These are phyloP conservation scores for Amiota mariae DNA, from an alignment of 2,888 invertebrate genomes.

Conservation along the genomic window DNA sequence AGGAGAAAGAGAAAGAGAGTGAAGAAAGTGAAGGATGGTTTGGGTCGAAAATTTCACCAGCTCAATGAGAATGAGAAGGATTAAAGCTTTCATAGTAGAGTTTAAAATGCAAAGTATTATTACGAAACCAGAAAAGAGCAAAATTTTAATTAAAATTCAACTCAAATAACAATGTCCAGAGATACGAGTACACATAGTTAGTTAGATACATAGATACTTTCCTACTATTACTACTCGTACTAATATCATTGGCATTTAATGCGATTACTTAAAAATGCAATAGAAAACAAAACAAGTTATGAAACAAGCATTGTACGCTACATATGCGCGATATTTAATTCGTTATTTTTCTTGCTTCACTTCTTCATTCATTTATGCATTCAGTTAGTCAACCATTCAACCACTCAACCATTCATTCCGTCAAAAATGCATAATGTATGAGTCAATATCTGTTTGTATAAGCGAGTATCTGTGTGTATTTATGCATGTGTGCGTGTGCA, in stretches of 20 bases:
- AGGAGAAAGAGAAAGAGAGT: too few relatives aligned
- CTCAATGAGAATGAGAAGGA: too few relatives aligned
- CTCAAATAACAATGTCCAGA: neutral
- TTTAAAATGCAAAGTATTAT: neutral
- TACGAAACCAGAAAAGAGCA: constrained; percentile 1
- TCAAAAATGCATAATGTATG: constrained; percentile 1
- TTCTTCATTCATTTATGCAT: too few relatives aligned
- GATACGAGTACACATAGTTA: neutral
- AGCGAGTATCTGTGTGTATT: too few relatives aligned
- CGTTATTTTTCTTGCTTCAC: too few relatives aligned
- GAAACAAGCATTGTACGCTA: neutral
- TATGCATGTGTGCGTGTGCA: neutral
- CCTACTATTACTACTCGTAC: too few relatives aligned
- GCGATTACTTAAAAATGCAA: neutral
- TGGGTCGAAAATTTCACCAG: too few relatives aligned
- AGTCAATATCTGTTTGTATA: neutral
- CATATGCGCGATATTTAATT: constrained; percentile 1
- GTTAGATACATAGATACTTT: neutral
- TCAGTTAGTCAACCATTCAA: neutral
- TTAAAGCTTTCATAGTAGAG: too few relatives aligned
- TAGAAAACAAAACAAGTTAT: neutral
- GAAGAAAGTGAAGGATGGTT: too few relatives aligned
- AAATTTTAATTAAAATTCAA: constrained; percentile 9
- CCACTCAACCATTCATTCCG: neutral
- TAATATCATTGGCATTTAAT: constrained; percentile 2